Evolutionary conservation across 2,113 vertebrate species (phyloP), one percentile per base, ranked within the genome.

Genomic region (Arvicanthis niloticus): DNA sequence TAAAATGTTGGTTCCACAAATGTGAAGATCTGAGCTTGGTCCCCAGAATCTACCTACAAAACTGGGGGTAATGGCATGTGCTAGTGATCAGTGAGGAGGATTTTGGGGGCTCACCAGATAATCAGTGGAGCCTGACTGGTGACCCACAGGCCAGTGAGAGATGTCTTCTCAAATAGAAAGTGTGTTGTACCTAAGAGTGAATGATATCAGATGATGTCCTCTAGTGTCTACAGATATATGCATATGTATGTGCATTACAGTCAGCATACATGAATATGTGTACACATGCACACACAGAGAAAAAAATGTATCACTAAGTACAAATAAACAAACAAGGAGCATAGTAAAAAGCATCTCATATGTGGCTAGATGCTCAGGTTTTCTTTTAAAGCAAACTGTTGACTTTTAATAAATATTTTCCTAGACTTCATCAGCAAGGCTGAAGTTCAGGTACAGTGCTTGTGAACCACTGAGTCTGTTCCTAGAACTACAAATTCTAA

Each of bases 381-480:
- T 85, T 65, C 1, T 78, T 75, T 75, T 86, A 95, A 62, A 22
- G 73, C n/a, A 92, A 60, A 81, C 60, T 85, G 2, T 51, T 95
- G 92, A 93, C 77, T 84, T 96, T 91, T 91, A 88, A 80, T 81
- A 65, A 94, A 82, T 21, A 91, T 89, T 96, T 95, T 75, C 42
- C 10, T 29, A 84, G 88, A 91, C 92, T 82, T 91, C 16, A 86
- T 48, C 48, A 40, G 8, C 31, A 40, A 21, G 53, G 26, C 48
- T 40, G 17, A 11, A 2, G 42, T 17, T 68, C 5, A 21, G 45
- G 31, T 78, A 9, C 60, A 78, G 22, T 24, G 45, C 37, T 67
- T 21, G 2, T 2, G 24, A 67, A 11, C 34, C 34, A 37, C 60
- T 21, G 48, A 13, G 60, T 12, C 45, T 24, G 16, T 5, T 3